Evolutionary conservation across 2,888 invertebrate genomes (phyloP).

Genomic region (Dorcus hopei): DNA sequence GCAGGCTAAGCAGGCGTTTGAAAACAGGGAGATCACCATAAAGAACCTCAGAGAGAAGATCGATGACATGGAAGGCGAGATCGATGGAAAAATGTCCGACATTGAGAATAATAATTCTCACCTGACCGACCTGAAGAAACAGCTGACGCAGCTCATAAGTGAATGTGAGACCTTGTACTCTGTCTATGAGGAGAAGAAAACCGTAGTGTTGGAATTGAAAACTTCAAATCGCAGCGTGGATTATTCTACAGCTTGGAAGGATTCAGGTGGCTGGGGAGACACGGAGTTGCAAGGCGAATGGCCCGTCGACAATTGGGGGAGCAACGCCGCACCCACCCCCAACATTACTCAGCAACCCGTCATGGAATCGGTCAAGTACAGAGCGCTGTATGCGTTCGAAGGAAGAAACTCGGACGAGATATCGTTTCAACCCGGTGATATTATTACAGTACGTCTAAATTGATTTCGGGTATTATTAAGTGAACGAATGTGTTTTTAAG

Average conservation of each 20-base stretch:
- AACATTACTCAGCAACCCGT: slow-evolving; percentile 39
- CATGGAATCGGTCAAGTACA: slow-evolving; percentile 66
- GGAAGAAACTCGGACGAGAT: slow-evolving; percentile 92
- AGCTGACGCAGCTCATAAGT: slow-evolving; percentile 62
- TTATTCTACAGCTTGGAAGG: slow-evolving; percentile 58
- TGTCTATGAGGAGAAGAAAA: slow-evolving; percentile 68
- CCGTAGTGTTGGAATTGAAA: slow-evolving; percentile 48
- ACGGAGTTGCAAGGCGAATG: slow-evolving; percentile 42
- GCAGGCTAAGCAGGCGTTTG: slow-evolving; percentile 60
- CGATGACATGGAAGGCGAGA: slow-evolving; percentile 73
- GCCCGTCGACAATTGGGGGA: slow-evolving; percentile 53
- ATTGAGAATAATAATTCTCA: slow-evolving; percentile 78
- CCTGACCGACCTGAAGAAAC: slow-evolving; percentile 67
- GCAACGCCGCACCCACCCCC: slow-evolving; percentile 36
- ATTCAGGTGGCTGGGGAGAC: slow-evolving; percentile 56
- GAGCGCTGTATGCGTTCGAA: slow-evolving; percentile 91
- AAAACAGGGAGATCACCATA: slow-evolving; percentile 63
- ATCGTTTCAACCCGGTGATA: slow-evolving; percentile 89
- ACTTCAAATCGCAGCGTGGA: slow-evolving; percentile 43
- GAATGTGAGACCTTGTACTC: slow-evolving; percentile 67
- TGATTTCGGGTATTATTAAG: slow-evolving; percentile 4
- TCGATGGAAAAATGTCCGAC: slow-evolving; percentile 74
- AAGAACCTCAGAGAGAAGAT: slow-evolving; percentile 64
- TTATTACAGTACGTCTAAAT: slow-evolving; percentile 66
- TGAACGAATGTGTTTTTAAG: slow-evolving; percentile 34